These are phyloP conservation scores for Erythrolamprus reginae DNA, from an alignment of 2,113 vertebrate genomes.

Conservation along the genomic window DNA sequence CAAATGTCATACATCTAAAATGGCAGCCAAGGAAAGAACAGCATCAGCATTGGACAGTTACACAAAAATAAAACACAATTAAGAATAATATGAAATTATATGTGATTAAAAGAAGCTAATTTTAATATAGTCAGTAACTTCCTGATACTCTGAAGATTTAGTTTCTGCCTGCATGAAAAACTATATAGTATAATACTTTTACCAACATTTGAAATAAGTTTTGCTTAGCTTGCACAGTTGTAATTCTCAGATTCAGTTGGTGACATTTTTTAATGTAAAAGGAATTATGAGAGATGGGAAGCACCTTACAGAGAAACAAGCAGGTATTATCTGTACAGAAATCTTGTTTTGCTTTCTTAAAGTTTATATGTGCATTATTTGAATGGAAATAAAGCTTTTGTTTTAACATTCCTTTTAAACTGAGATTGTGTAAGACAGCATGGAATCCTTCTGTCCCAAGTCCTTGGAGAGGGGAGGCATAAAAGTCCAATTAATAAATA, in stretches of 20 bases:
- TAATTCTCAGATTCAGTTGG: neutral
- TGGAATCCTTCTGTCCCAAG: too few relatives aligned
- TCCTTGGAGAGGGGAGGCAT: too few relatives aligned
- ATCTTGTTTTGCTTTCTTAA: neutral
- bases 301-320: neutral
- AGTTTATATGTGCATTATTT: neutral
- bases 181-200: neutral
- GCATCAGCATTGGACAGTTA: neutral
- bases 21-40: neutral
- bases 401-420: neutral
- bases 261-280: neutral
- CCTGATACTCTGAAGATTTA: neutral
- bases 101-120: neutral
- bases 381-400: neutral
- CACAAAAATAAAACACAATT: neutral
- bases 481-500: too few relatives aligned
- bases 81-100: neutral
- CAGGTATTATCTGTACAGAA: neutral
- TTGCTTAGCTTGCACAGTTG: neutral
- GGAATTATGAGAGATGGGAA: neutral
- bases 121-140: neutral
- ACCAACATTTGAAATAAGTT: neutral
- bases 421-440: neutral
- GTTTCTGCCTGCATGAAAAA: neutral
- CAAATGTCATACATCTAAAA: neutral